These are phyloP conservation scores for Rallus limicola DNA, from an alignment of 2,113 vertebrate genomes.

Conservation along the genomic window DNA sequence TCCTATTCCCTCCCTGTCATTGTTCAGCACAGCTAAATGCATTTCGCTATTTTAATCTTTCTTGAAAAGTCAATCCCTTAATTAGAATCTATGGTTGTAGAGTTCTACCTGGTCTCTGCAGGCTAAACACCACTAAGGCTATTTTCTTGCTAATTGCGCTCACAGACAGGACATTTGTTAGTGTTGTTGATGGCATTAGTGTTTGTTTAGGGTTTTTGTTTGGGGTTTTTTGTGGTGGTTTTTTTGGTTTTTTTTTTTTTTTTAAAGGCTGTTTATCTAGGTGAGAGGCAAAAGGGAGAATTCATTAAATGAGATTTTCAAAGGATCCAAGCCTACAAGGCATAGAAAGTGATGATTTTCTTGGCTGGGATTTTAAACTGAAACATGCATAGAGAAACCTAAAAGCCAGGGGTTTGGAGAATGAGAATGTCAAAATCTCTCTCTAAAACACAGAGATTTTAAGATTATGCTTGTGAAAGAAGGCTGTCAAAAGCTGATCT, in stretches of 20 bases:
- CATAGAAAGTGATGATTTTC: neutral
- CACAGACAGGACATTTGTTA: slow-evolving; percentile 37
- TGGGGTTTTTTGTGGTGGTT: no score
- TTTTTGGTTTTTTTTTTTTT: neutral
- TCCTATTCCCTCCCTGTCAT: slow-evolving; percentile 7
- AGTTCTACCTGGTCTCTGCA: slow-evolving; percentile 28
- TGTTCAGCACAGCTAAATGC: slow-evolving; percentile 39
- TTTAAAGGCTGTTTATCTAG: neutral
- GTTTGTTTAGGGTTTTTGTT: no score
- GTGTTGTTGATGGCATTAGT: slow-evolving; percentile 3
- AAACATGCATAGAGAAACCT: neutral
- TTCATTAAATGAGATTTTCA: neutral
- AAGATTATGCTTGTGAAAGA: neutral
- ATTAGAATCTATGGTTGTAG: slow-evolving; percentile 53
- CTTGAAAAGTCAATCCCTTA: slow-evolving; percentile 66
- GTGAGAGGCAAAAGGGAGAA: slow-evolving; percentile 7
- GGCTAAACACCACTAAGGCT: slow-evolving; percentile 29
- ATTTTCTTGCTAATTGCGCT: slow-evolving; percentile 48
- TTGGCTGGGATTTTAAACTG: slow-evolving; percentile 8
- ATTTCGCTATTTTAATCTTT: slow-evolving; percentile 62
- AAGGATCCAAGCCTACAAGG: neutral
- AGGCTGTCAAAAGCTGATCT: neutral
- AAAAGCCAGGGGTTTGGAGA: neutral
- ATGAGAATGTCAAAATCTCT: neutral
- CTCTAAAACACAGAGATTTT: slow-evolving; percentile 3